Base-by-base conservation (phyloP, 2,797 vertebrate genomes). In the Anguilla marmorata region DNA sequence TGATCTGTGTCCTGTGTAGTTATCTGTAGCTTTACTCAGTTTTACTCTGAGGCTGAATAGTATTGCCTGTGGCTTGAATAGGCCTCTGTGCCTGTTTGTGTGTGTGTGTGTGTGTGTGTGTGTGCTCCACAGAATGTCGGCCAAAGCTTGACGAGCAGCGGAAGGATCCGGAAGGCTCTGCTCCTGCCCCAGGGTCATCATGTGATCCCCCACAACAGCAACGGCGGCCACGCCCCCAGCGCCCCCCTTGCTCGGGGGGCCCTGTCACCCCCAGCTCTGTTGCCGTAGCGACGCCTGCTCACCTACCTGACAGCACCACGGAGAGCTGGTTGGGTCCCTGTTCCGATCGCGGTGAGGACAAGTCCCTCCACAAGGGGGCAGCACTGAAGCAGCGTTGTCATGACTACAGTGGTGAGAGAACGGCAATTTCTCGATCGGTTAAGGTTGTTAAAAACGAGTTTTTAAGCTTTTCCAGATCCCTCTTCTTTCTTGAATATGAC, bases 251-350 rank as follows among this genome's bases (percentile, higher is more conserved):
- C 30, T 95, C 96, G 19, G 95, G 96, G 93, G 96, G 95, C 16
- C 94, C 96, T 9, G 95, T 96, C 88, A 93, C 97, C 93, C 94
- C 97, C 0, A 97, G 96, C 88, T 96, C 97, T 24, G 96, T 97
- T 85, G 96, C 98, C 80, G 93, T 97, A 85, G 95, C 96, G 6
- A 97, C 97, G 86, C 95, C 95, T 83, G 97, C 97, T 6, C 98
- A 98, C 95, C 97, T 98, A 90, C 97, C 98, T 0, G 98, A 99
- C 91, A 98, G 96, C 95, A 98, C 98, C 80, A 98, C 98, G 0
- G 98, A 99, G 95, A 99, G 97, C 95, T 99, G 98, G 98, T 98
- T 98, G 24, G 96, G 96, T 94, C 99, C 95, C 96, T 99, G 96
- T 72, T 95, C 95, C 92, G 95, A 96, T 92, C 97, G 97, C 89